Evolutionary conservation across 64 coral and sea anemone genomes (phyloP).

Genomic region (Stichodactyla helianthus): DNA sequence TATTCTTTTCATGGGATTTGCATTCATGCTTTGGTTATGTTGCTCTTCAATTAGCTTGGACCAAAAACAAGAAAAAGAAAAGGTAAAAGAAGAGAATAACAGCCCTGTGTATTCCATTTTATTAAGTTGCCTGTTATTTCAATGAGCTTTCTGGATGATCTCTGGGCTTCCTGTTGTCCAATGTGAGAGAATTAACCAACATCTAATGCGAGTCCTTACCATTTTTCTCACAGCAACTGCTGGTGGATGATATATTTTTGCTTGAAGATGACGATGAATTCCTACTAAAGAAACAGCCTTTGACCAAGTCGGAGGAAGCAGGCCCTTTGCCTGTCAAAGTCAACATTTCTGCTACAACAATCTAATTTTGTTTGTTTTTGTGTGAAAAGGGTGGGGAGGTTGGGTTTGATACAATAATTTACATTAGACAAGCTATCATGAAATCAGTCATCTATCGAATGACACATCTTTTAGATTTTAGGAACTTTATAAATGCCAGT

Average conservation of each 20-base stretch:
- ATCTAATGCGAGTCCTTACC: not conserved
- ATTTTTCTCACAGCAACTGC: conserved; percentile 27
- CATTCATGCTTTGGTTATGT: conserved; percentile 79
- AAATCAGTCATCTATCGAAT: no score
- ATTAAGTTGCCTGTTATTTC: no score
- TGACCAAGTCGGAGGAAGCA: conserved; percentile 65
- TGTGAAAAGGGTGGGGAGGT: not conserved
- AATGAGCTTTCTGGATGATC: not conserved
- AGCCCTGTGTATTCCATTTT: not conserved
- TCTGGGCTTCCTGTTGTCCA: not conserved
- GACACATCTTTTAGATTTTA: no score
- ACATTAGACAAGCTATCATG: not conserved
- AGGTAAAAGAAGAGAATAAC: not conserved
- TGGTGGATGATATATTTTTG: conserved; percentile 58
- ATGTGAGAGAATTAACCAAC: not conserved
- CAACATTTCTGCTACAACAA: conserved; percentile 59
- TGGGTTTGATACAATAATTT: not conserved
- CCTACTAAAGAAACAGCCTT: conserved; percentile 60
- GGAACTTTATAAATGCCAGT: no score
- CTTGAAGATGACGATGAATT: conserved; percentile 45
- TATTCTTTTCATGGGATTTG: conserved; percentile 53
- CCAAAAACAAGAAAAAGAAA: conserved; percentile 44
- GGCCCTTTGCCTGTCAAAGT: conserved; percentile 77
- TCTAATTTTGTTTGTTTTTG: conserved; percentile 19
- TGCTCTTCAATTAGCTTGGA: conserved; percentile 50